Conservation (phyloP, 2,797 vertebrate species). For the Setipinna tenuifilis region DNA sequence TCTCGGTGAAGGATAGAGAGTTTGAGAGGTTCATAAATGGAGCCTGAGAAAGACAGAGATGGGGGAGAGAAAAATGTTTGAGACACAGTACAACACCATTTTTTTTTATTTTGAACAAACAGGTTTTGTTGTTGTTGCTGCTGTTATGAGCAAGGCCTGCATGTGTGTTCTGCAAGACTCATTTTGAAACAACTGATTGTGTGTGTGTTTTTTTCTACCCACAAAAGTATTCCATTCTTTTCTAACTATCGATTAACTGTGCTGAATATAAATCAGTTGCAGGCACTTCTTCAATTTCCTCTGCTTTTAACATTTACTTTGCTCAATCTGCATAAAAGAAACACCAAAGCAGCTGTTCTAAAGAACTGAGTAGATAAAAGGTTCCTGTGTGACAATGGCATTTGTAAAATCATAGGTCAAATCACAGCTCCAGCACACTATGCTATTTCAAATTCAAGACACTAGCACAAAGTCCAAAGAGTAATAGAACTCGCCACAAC, state of each 20-base stretch:
- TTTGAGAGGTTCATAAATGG: conserved; percentile 96
- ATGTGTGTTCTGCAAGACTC: not conserved
- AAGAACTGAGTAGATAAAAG: not conserved
- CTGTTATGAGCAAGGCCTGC: not conserved
- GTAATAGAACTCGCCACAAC: conserved; percentile 54
- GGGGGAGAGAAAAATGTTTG: not conserved
- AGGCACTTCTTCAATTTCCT: not conserved
- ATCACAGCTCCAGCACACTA: conserved; percentile 29
- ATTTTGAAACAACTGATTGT: not conserved
- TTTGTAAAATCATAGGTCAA: conserved; percentile 59
- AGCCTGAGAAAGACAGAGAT: conserved; percentile 74
- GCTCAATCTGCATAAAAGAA: not conserved
- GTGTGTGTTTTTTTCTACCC: not conserved
- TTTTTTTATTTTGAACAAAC: not conserved
- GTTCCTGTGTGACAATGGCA: conserved; percentile 29
- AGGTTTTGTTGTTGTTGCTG: not conserved
- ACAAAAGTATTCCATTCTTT: not conserved
- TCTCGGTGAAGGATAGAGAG: conserved; percentile 84
- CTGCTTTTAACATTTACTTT: not conserved
- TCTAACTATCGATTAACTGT: not conserved
- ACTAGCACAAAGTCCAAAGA: conserved; percentile 47
- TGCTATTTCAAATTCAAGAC: conserved; percentile 48
- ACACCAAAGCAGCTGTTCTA: not conserved
- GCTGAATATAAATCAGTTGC: not conserved
- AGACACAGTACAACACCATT: not conserved